Evolutionary conservation across 2,113 vertebrate genomes (phyloP).

Genomic region (Neopipo cinnamomea): DNA sequence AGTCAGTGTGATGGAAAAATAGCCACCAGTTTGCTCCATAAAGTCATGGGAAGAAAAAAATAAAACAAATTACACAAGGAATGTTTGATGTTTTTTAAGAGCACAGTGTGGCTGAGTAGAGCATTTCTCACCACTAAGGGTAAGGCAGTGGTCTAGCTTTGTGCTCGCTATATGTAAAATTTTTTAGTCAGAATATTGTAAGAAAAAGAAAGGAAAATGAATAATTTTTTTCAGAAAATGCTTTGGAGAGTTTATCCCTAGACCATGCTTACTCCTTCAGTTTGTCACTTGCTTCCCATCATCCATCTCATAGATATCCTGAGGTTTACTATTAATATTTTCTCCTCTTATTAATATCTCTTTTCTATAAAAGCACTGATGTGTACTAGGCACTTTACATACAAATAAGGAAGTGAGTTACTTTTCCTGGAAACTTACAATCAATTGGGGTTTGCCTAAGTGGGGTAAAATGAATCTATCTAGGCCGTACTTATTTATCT

Average conservation of each 20-base stretch:
- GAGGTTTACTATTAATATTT: neutral
- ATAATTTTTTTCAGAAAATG: neutral
- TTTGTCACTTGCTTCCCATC: constrained; percentile 8
- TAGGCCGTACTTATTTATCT: constrained; percentile 5
- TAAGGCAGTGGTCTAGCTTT: neutral
- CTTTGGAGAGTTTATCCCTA: neutral
- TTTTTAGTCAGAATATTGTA: neutral
- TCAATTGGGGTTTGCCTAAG: neutral
- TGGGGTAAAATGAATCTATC: neutral
- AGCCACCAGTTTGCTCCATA: neutral
- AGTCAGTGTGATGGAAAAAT: neutral
- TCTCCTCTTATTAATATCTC: neutral
- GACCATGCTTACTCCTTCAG: neutral
- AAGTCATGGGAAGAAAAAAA: constrained; percentile 29
- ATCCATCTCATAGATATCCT: neutral
- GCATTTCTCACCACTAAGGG: neutral
- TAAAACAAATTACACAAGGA: neutral
- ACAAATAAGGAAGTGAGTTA: neutral
- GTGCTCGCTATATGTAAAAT: neutral
- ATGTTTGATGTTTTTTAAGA: neutral
- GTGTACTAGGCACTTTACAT: neutral
- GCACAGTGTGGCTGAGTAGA: neutral
- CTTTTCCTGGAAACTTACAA: neutral
- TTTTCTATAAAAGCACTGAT: neutral
- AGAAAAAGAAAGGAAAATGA: neutral